Evolutionary conservation across 2,888 invertebrate species (phyloP).

Genomic region (Acanthopleura granulata): DNA sequence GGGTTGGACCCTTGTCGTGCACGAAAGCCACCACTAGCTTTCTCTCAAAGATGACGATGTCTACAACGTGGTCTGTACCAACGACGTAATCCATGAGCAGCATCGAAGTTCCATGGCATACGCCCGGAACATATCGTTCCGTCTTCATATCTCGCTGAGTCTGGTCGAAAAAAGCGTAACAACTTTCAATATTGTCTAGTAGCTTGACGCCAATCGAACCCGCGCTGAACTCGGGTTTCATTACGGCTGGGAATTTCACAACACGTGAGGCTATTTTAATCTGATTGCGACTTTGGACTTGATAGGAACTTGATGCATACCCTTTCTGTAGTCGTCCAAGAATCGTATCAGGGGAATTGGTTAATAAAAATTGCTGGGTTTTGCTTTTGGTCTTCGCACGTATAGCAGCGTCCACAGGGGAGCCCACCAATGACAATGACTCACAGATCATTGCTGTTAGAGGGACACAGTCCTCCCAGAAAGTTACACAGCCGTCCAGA

Average conservation of each 20-base stretch:
- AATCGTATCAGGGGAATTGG: neutral
- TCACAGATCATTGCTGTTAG: conserved; percentile 41
- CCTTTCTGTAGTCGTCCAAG: no score
- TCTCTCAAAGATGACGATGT: conserved; percentile 34
- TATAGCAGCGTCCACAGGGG: conserved; percentile 30
- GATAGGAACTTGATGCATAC: no score
- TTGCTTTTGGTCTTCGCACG: conserved; percentile 44
- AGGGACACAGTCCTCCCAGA: conserved; percentile 53
- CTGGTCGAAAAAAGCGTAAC: conserved; percentile 29
- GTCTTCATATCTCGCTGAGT: conserved; percentile 28
- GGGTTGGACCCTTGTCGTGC: conserved; percentile 50
- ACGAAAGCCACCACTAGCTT: conserved; percentile 40
- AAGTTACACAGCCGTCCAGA: conserved; percentile 45
- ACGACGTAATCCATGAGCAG: conserved; percentile 38
- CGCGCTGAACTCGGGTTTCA: conserved; percentile 50
- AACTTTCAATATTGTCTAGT: conserved; percentile 32
- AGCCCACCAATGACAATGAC: conserved; percentile 28
- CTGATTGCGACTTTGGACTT: neutral
- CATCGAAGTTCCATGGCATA: conserved; percentile 42
- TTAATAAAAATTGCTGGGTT: conserved; percentile 34
- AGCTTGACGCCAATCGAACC: conserved; percentile 47
- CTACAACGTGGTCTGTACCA: conserved; percentile 52
- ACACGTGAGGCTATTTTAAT: no score
- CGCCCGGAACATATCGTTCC: conserved; percentile 40
- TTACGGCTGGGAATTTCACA: conserved; percentile 35